Conservation (phyloP, 2,797 vertebrate genomes). For the Neoniphon sammara region DNA sequence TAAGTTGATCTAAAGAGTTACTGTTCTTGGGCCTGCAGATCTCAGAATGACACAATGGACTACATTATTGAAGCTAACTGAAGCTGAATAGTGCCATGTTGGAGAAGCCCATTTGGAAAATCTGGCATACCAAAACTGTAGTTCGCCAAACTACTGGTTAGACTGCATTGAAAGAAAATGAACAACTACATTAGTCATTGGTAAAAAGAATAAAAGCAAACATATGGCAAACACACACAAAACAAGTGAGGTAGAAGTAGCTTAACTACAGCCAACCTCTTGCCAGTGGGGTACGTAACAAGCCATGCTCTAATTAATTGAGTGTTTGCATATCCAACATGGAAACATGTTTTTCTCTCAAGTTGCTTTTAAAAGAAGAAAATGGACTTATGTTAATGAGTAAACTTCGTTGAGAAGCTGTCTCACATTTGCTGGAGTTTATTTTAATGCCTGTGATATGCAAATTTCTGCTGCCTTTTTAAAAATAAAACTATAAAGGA, state of each 20-base stretch:
- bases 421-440: not conserved
- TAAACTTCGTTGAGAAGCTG: not conserved
- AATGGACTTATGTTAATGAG: not conserved
- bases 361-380: not conserved
- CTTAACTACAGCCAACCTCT: not conserved
- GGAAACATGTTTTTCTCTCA: not conserved
- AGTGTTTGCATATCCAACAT: too few species aligned
- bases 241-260: not conserved
- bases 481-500: not conserved
- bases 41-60: constrained; percentile 6
- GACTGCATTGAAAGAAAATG: too few species aligned
- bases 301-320: too few species aligned
- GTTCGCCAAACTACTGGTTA: not conserved
- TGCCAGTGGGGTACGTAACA: not conserved
- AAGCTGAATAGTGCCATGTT: constrained; percentile 1
- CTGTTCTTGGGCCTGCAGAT: too few species aligned
- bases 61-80: constrained; percentile 4
- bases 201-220: too few species aligned
- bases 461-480: not conserved
- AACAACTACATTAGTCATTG: too few species aligned
- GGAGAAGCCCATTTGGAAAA: not conserved
- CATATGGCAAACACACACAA: not conserved
- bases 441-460: constrained; percentile 4
- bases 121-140: not conserved
- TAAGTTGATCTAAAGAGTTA: not conserved